Evolutionary conservation across 2,113 vertebrate species (phyloP).

Genomic region (Petrocephalus zakoni): DNA sequence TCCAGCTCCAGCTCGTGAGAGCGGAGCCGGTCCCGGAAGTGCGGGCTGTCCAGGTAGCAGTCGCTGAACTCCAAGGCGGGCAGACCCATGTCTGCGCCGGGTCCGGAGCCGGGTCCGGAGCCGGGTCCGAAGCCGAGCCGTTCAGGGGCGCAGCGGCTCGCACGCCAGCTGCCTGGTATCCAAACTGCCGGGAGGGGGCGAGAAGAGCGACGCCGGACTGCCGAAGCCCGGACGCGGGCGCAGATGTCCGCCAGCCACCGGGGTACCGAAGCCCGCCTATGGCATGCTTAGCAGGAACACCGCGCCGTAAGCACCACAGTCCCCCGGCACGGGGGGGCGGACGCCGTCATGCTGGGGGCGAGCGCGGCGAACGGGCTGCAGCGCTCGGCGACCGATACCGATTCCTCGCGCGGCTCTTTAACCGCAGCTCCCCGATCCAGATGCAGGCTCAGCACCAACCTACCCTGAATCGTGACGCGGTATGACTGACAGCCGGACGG

Average conservation of each 20-base stretch:
- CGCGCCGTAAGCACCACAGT: neutral
- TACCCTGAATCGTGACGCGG: conserved; percentile 46
- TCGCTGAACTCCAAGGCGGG: conserved; percentile 94
- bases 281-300: conserved; percentile 12
- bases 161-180: neutral
- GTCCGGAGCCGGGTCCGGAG: neutral
- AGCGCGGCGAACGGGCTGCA: conserved; percentile 8
- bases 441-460: conserved; percentile 42
- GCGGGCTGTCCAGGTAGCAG: conserved; percentile 90
- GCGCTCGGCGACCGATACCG: conserved; percentile 3
- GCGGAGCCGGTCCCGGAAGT: conserved; percentile 86
- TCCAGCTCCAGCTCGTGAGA: conserved; percentile 94
- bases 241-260: neutral
- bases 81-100: conserved; percentile 73
- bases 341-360: conserved; percentile 40
- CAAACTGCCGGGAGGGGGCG: neutral
- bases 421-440: neutral
- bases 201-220: neutral
- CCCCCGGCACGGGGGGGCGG: conserved; percentile 37
- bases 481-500: conserved; percentile 33
- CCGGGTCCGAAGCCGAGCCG: conserved; percentile 9
- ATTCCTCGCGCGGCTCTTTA: conserved; percentile 37
- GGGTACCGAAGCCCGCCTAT: neutral
- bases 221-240: neutral
- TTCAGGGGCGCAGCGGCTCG: conserved; percentile 20